Evolutionary conservation across 1,140 invertebrate genomes (phyloP).

Genomic region (Wasmannia auropunctata): DNA sequence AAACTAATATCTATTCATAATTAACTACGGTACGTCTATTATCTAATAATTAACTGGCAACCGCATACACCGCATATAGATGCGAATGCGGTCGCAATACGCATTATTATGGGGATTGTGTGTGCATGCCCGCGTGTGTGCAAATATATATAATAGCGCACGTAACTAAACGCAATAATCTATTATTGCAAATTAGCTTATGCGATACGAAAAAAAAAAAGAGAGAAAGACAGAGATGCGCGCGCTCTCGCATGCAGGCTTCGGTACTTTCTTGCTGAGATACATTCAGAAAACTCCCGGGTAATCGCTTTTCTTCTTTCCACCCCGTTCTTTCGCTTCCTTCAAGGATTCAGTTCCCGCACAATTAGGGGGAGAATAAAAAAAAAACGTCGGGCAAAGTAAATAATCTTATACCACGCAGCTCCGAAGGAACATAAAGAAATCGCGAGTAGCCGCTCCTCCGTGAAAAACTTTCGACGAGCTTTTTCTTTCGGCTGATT

Average conservation of each 20-base stretch:
- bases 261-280: not conserved
- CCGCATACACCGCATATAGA: slow-evolving; percentile 31
- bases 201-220: not conserved
- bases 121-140: not conserved
- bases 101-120: slow-evolving; percentile 36
- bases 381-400: slow-evolving; percentile 15
- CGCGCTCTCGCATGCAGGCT: not conserved
- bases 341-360: not conserved
- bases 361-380: not conserved
- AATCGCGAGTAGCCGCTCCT: slow-evolving; percentile 4
- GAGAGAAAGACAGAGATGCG: not conserved
- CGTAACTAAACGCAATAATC: not conserved
- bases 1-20: slow-evolving; percentile 45
- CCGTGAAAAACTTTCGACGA: slow-evolving; percentile 21
- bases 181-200: not conserved
- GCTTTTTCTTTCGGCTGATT: slow-evolving; percentile 41
- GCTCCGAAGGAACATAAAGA: slow-evolving; percentile 1
- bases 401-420: not conserved
- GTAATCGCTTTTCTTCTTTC: not conserved
- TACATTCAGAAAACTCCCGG: not conserved
- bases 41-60: slow-evolving; percentile 48
- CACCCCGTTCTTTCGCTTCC: not conserved
- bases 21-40: slow-evolving; percentile 43
- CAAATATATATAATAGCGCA: not conserved
- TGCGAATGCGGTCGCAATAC: slow-evolving; percentile 37